These are phyloP conservation scores for Malurus alboscapulatus DNA, from an alignment of 2,113 vertebrate genomes.

Conservation along the genomic window DNA sequence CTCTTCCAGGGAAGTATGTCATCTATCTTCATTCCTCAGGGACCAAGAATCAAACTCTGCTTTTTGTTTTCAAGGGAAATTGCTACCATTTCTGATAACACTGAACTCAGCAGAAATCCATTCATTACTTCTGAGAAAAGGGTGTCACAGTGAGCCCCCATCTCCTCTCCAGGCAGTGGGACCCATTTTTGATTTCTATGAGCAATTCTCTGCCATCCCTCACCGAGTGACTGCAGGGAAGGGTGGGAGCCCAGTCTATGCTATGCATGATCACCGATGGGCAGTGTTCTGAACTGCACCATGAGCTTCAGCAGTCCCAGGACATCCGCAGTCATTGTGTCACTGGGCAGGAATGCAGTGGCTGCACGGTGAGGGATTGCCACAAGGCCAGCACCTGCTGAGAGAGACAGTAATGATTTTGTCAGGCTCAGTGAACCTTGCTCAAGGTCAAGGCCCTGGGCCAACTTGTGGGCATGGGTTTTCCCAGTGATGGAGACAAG, in stretches of 20 bases:
- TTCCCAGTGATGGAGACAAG: neutral
- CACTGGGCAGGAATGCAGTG: neutral
- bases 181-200: neutral
- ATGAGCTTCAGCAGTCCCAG: neutral
- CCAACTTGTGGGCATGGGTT: neutral
- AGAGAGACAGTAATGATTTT: neutral
- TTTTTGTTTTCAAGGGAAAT: neutral
- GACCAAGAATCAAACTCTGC: neutral
- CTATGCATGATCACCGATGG: rapidly evolving
- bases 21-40: neutral
- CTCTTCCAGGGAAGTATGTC: neutral
- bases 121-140: neutral
- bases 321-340: rapidly evolving
- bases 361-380: neutral
- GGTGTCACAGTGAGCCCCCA: neutral
- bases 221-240: rapidly evolving
- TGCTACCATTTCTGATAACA: neutral
- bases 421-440: neutral
- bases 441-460: neutral
- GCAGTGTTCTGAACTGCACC: neutral
- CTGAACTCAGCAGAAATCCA: neutral
- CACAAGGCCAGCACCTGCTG: neutral
- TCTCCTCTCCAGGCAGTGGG: neutral
- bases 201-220: neutral
- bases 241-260: rapidly evolving